Evolutionary conservation across 2,113 vertebrate species (phyloP).

Genomic region (human (Homo sapiens)): GRCh38 chr21:45676001-45676500

Average conservation of each 20-base stretch:
- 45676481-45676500: not conserved
- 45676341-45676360: not conserved
- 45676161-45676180: not conserved
- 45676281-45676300: slow-evolving; percentile 48
- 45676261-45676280: slow-evolving; percentile 41
- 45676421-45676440: not conserved
- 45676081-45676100: not conserved
- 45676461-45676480: not conserved
- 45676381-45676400: not conserved
- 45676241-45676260: slow-evolving; percentile 30
- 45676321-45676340: not conserved
- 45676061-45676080: not conserved
- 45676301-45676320: not conserved
- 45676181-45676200: slow-evolving; percentile 13
- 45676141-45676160: not conserved
- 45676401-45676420: not conserved
- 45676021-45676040: not conserved
- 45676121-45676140: not conserved
- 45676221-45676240: slow-evolving; percentile 13
- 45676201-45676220: slow-evolving; percentile 17
- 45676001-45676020: not conserved
- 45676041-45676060: not conserved
- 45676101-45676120: not conserved
- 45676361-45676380: not conserved
- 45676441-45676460: not conserved